Percentiles rank a stretch among this genome's conserved stretches.
Evolutionary conservation across 2,888 invertebrate species (phyloP).

Genomic region (Ophioninae sp.): DNA sequence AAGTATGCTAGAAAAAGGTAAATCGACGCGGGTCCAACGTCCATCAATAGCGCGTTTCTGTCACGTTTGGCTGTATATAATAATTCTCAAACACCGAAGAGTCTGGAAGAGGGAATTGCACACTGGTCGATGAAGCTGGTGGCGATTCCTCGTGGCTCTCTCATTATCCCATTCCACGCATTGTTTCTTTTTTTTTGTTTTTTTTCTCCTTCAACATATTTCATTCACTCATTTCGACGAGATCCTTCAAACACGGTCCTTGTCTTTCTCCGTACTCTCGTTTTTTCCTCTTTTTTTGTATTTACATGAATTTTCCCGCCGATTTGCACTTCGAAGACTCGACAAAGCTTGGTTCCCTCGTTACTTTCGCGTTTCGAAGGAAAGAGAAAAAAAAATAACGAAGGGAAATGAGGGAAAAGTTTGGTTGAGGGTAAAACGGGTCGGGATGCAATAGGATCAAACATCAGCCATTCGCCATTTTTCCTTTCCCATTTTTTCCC

Average conservation of each 20-base stretch:
- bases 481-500: not conserved
- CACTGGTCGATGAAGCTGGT: constrained; percentile 49
- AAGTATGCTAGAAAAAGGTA: not conserved
- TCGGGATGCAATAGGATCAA: constrained; percentile 17
- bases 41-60: constrained; percentile 7
- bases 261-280: not conserved
- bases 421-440: constrained; percentile 32
- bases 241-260: not conserved
- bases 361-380: not conserved
- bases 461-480: constrained; percentile 14
- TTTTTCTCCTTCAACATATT: not conserved
- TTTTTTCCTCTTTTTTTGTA: constrained; percentile 32
- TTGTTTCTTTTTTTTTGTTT: constrained; percentile 13
- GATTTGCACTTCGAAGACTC: constrained; percentile 16
- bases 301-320: constrained; percentile 53
- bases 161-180: constrained; percentile 25
- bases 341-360: constrained; percentile 25
- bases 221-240: constrained; percentile 21
- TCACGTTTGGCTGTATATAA: constrained; percentile 6
- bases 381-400: constrained; percentile 14
- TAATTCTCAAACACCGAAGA: not conserved
- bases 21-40: not conserved
- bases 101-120: not conserved
- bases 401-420: constrained; percentile 20
- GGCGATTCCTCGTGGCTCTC: constrained; percentile 42